Evolutionary conservation across 1,140 invertebrate species (phyloP).

Genomic region (Drosophila sturtevanti): DNA sequence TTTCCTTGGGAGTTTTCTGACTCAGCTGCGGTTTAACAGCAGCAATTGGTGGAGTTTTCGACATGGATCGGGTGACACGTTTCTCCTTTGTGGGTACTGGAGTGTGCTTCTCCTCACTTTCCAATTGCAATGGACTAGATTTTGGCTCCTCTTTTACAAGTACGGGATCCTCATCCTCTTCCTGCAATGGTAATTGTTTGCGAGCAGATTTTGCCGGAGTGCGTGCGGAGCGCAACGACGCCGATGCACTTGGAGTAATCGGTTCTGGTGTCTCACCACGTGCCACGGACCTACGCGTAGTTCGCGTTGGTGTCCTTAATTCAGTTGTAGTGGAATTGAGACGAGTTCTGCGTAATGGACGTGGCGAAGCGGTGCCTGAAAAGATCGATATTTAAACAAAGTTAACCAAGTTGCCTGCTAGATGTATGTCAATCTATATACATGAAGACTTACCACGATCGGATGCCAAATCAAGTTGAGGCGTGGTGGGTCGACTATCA

Average conservation of each 20-base stretch:
- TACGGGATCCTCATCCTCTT: conserved; percentile 31
- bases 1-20: neutral
- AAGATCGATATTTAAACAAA: neutral
- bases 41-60: conserved; percentile 53
- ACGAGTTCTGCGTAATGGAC: conserved; percentile 49
- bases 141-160: neutral
- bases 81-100: conserved; percentile 16
- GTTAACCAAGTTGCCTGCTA: neutral
- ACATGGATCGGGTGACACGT: conserved; percentile 63
- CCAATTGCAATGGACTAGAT: neutral
- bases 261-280: conserved; percentile 64
- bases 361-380: conserved; percentile 51
- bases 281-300: conserved; percentile 47
- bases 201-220: conserved; percentile 47
- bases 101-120: neutral
- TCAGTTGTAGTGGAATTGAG: conserved; percentile 58
- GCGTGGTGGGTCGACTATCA: conserved; percentile 63
- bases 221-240: conserved; percentile 37
- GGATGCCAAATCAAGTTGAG: conserved; percentile 39
- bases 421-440: no score
- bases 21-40: conserved; percentile 8
- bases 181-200: conserved; percentile 44
- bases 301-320: conserved; percentile 49
- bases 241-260: conserved; percentile 20
- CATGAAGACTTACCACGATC: conserved; percentile 51